A percentile compares a stretch with the other conserved stretches of the same genome.
phyloP scores from a whole-genome alignment of 2,888 invertebrate genomes.

The Vandiemenella viatica region DNA sequence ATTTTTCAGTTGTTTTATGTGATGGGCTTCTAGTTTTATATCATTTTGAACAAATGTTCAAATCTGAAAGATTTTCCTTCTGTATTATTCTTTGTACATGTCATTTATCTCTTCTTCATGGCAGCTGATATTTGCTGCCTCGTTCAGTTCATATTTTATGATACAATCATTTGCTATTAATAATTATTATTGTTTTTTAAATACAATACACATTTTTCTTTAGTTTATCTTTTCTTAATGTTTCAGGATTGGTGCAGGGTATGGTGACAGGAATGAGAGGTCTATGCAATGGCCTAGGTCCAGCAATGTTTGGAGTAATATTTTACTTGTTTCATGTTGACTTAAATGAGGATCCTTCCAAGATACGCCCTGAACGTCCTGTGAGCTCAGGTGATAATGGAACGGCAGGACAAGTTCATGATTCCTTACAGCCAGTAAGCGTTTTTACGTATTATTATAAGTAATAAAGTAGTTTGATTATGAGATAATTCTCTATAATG shows the following conservation, averaged over 20 bases:
- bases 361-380: slow-evolving; percentile 12
- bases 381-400: slow-evolving; percentile 24
- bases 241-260: slow-evolving; percentile 70
- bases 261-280: slow-evolving; percentile 98
- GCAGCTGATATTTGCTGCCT: not conserved
- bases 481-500: too few relatives aligned
- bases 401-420: slow-evolving; percentile 9
- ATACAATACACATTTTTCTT: not conserved
- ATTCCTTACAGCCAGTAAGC: slow-evolving; percentile 14
- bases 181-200: not conserved
- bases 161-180: not conserved
- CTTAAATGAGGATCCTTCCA: slow-evolving; percentile 54
- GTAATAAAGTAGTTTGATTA: too few relatives aligned
- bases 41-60: too few relatives aligned
- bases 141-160: not conserved
- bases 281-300: slow-evolving; percentile 93
- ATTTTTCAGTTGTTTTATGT: too few relatives aligned
- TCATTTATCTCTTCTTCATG: not conserved
- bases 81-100: too few relatives aligned
- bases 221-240: not conserved
- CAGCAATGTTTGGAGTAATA: slow-evolving; percentile 95
- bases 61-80: too few relatives aligned
- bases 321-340: slow-evolving; percentile 98
- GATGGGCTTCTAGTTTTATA: too few relatives aligned
- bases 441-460: too few relatives aligned